phyloP scores from a whole-genome alignment of 2,888 invertebrate species.

The Pseudanteris insignis region DNA sequence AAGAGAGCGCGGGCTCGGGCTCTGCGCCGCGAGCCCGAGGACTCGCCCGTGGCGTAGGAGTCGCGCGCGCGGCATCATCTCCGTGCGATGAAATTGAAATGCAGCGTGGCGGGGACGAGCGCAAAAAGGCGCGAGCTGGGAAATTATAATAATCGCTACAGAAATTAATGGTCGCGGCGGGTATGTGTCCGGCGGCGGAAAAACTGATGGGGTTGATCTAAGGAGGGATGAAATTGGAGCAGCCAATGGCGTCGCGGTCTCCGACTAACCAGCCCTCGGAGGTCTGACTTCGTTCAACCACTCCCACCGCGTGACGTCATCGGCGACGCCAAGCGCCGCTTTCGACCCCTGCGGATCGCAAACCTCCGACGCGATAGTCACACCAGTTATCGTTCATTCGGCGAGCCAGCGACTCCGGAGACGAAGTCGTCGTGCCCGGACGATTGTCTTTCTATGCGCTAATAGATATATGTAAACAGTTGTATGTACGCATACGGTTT shows the following conservation, averaged over 20 bases:
- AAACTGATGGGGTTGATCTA: slow-evolving; percentile 41
- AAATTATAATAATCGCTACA: slow-evolving; percentile 44
- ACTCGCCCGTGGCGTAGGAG: neutral
- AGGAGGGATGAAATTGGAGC: slow-evolving; percentile 27
- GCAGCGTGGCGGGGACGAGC: neutral
- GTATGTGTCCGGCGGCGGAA: slow-evolving; percentile 33
- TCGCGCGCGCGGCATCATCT: slow-evolving; percentile 10
- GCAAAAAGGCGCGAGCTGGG: slow-evolving; percentile 23
- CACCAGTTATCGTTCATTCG: slow-evolving; percentile 42
- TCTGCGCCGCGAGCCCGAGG: too few species aligned
- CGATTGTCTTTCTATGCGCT: too few species aligned
- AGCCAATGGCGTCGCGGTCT: slow-evolving; percentile 41
- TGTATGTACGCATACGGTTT: too few species aligned
- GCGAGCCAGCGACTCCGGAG: slow-evolving; percentile 23
- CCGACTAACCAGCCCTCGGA: slow-evolving; percentile 39
- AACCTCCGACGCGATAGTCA: slow-evolving; percentile 30
- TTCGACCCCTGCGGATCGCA: slow-evolving; percentile 34
- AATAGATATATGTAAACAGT: too few species aligned
- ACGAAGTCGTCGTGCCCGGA: too few species aligned
- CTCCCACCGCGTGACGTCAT: slow-evolving; percentile 43
- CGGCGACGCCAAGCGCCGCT: slow-evolving; percentile 42
- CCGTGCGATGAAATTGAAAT: slow-evolving; percentile 27
- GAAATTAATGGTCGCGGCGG: slow-evolving; percentile 42
- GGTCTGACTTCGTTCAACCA: slow-evolving; percentile 39
- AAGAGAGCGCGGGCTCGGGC: too few species aligned